phyloP scores from a whole-genome alignment of 1,140 invertebrate species.

The Macrostomum lignano region DNA sequence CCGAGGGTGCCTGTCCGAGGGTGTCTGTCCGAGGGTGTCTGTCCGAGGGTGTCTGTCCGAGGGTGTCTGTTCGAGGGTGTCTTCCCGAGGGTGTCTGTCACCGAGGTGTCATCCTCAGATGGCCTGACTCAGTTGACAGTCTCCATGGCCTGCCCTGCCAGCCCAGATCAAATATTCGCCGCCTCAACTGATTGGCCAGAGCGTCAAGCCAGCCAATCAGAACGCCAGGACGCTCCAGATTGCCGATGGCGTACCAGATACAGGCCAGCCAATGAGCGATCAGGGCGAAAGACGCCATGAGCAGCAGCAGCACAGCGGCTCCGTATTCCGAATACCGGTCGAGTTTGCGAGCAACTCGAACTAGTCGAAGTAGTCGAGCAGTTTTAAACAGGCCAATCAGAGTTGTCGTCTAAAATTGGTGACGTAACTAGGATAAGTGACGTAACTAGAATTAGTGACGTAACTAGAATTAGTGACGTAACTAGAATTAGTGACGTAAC shows the following conservation, averaged over 20 bases:
- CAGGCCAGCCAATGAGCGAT: constrained; percentile 46
- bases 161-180: constrained; percentile 14
- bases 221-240: constrained; percentile 11
- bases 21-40: too few relatives aligned
- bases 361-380: constrained; percentile 67
- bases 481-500: too few relatives aligned
- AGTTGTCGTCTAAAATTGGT: constrained; percentile 56
- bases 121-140: too few relatives aligned
- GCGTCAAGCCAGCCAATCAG: constrained; percentile 18
- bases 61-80: too few relatives aligned
- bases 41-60: too few relatives aligned
- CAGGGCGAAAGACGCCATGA: constrained; percentile 36
- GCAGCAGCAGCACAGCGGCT: constrained; percentile 83
- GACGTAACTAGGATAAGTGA: too few relatives aligned
- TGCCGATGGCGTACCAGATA: constrained; percentile 47
- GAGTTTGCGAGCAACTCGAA: constrained; percentile 81
- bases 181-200: constrained; percentile 17
- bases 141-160: too few relatives aligned
- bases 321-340: constrained; percentile 98
- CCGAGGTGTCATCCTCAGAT: too few relatives aligned
- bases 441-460: too few relatives aligned
- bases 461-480: too few relatives aligned
- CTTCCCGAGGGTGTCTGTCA: too few relatives aligned
- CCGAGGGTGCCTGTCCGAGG: too few relatives aligned
- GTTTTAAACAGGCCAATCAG: constrained; percentile 92